These are phyloP conservation scores for Loris lydekkerianus DNA, from an alignment of 2,797 vertebrate genomes.

Conservation along the genomic window DNA sequence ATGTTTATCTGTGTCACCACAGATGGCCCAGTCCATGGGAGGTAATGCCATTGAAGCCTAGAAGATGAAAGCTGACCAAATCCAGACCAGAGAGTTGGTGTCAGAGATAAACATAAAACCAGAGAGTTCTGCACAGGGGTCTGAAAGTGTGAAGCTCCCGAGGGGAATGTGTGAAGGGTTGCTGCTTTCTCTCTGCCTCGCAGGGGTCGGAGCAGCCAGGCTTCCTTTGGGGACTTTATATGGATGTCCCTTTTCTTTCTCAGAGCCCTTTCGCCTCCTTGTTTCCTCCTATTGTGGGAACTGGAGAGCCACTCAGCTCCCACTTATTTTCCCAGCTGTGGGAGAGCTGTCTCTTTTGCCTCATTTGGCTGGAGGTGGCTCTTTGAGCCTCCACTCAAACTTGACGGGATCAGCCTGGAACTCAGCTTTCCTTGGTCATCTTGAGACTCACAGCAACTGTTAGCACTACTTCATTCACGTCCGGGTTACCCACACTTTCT, in stretches of 20 bases:
- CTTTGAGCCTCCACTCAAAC: neutral
- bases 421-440: neutral
- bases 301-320: neutral
- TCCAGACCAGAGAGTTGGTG: neutral
- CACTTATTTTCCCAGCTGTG: neutral
- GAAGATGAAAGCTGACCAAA: neutral
- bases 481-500: conserved; percentile 49
- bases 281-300: conserved; percentile 54
- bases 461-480: conserved; percentile 25
- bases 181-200: neutral
- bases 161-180: neutral
- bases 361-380: neutral
- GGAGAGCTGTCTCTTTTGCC: neutral
- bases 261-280: neutral
- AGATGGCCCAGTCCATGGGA: neutral
- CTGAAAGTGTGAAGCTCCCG: neutral
- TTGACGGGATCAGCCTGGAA: neutral
- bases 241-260: conserved; percentile 27
- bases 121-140: neutral
- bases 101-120: neutral
- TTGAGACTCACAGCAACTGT: neutral
- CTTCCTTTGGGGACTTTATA: neutral
- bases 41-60: neutral
- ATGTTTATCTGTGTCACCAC: neutral
- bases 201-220: rapidly evolving